Percentiles rank a stretch among this genome's conserved stretches.
Conservation (phyloP, 2,888 invertebrate genomes). For the Cephalotes varians region DNA sequence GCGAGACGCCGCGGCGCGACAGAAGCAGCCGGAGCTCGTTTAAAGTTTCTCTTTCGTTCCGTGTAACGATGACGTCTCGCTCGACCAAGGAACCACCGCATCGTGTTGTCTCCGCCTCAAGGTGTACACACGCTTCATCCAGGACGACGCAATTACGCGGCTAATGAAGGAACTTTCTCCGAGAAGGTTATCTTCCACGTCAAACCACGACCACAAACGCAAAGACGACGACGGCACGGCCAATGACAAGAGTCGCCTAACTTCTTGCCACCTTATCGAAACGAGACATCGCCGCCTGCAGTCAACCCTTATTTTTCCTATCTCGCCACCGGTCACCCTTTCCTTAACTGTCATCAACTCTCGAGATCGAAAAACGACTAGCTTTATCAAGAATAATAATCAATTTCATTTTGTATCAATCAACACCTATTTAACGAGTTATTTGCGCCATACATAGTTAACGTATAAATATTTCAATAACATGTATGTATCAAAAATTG, state of each 20-base stretch:
- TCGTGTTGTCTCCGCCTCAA: constrained; percentile 48
- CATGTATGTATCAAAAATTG: background rate
- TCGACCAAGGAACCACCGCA: constrained; percentile 47
- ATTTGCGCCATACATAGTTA: background rate
- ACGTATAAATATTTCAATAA: background rate
- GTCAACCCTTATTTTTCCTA: constrained; percentile 55
- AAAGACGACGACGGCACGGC: constrained; percentile 40
- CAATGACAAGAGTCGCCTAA: constrained; percentile 60
- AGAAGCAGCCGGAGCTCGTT: constrained; percentile 57
- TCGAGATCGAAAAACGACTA: background rate
- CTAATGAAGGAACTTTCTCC: constrained; percentile 74
- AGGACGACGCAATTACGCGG: constrained; percentile 74
- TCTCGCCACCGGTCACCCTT: background rate
- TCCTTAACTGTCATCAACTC: constrained; percentile 7
- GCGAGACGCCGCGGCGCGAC: constrained; percentile 35
- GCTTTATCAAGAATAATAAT: constrained; percentile 11
- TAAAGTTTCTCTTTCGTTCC: constrained; percentile 71
- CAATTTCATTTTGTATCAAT: background rate
- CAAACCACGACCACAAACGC: constrained; percentile 64
- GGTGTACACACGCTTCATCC: constrained; percentile 70
- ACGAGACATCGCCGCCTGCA: constrained; percentile 52
- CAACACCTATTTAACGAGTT: background rate
- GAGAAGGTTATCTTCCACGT: constrained; percentile 72
- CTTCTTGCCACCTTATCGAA: constrained; percentile 62
- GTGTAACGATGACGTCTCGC: constrained; percentile 57